Evolutionary conservation across 2,888 invertebrate species (phyloP), one percentile per base, ranked within the genome.

Genomic region (Notocelia uddmanniana): DNA sequence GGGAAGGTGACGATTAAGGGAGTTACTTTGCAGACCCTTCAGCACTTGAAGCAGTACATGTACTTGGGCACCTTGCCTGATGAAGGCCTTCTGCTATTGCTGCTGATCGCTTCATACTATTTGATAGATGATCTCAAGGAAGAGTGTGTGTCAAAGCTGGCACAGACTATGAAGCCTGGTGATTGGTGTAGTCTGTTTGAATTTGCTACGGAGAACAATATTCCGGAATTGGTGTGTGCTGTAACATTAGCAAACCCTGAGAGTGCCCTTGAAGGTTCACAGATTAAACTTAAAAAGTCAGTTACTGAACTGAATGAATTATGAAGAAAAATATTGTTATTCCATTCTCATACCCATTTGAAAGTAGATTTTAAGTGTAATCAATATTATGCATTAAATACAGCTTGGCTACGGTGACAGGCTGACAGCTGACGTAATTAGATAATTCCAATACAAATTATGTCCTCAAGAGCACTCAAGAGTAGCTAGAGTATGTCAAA

Each of bases 71-170:
- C 57, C 3, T 68, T 88, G 9, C 88, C 88, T 0, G 79, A 83
- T 0, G 68, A 68, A 0, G 87, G 83, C 0, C 64, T 87, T 41
- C 82, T 83, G 50, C 84, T 86, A 59, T 75, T 89, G 2, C 62
- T 89, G 57, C 74, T 86, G 0, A 75, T 89, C 0, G 81, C 88
- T 2, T 79, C 83, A 0, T 85, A 80, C 50, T 89, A 87, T 67
- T 83, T 86, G 77, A 88, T 89, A 80, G 83, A 85, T 2, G 85
- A 85, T 41, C 76, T 89, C 50, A 86, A 87, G 69, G 80, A 79
- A 73, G 81, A 77, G 63, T 88, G 88, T 70, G 81, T 86, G 8
- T 78, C 83, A 55, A 80, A 81, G 48, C 55, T 89, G 13, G 80
- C 85, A 37, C 66, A 69, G 23, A 69, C 75, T 23, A 50, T 81